A percentile compares a stretch with the other conserved stretches of the same genome.
Conservation (phyloP, 2,888 invertebrate species). For the Scotopteryx bipunctaria region DNA sequence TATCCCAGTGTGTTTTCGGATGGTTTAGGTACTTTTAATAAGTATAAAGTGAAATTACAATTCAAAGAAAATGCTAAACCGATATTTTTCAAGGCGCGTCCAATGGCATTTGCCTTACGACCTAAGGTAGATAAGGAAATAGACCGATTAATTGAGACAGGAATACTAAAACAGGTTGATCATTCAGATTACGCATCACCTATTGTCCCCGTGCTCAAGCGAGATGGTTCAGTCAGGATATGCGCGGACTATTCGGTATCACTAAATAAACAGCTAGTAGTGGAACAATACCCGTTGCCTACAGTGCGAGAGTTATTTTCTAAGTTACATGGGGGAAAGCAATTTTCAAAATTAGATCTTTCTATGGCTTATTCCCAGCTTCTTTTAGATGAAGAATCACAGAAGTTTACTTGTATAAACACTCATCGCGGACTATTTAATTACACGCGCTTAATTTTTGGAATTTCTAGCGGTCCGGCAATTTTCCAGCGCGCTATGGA, state of each 20-base stretch:
- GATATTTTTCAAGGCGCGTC: constrained; percentile 38
- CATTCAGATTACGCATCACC: constrained; percentile 35
- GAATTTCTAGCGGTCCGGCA: constrained; percentile 13
- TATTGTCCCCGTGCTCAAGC: constrained; percentile 35
- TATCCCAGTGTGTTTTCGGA: constrained; percentile 11
- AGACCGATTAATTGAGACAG: constrained; percentile 29
- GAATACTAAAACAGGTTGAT: constrained; percentile 37
- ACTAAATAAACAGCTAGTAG: not conserved
- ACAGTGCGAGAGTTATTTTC: not conserved
- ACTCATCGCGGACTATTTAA: constrained; percentile 22
- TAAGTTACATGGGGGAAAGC: not conserved
- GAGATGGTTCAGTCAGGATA: constrained; percentile 15
- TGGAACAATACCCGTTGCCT: constrained; percentile 5
- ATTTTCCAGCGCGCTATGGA: constrained; percentile 27
- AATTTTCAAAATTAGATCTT: constrained; percentile 12
- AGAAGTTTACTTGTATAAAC: constrained; percentile 24
- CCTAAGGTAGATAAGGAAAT: constrained; percentile 39
- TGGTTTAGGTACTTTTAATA: constrained; percentile 30
- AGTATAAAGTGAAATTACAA: constrained; percentile 25
- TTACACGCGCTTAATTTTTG: constrained; percentile 15
- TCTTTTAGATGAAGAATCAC: constrained; percentile 20
- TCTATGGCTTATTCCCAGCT: constrained; percentile 25
- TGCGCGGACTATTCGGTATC: constrained; percentile 4
- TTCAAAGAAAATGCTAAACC: constrained; percentile 29
- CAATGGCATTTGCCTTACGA: constrained; percentile 41